These are phyloP conservation scores for Verasper variegatus DNA, from an alignment of 2,113 vertebrate species.

Conservation along the genomic window DNA sequence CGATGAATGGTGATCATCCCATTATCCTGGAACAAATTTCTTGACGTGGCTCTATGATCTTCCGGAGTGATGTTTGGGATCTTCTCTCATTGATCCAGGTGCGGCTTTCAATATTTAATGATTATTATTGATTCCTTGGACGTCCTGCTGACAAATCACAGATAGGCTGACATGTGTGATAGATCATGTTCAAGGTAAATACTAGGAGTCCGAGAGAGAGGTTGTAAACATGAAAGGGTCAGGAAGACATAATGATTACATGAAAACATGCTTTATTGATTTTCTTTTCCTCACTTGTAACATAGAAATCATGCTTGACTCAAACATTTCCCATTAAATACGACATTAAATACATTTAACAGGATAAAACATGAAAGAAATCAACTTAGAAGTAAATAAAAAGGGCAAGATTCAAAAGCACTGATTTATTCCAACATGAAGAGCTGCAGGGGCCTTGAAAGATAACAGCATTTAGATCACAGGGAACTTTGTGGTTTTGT, in stretches of 20 bases:
- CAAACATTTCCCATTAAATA: neutral
- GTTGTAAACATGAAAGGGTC: constrained; percentile 35
- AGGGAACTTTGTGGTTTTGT: neutral
- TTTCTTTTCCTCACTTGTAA: neutral
- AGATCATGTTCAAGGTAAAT: constrained; percentile 53
- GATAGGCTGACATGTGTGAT: neutral
- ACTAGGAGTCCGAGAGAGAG: constrained; percentile 13
- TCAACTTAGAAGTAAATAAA: too few species aligned
- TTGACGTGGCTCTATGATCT: constrained; percentile 28
- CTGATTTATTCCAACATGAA: neutral
- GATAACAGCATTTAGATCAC: neutral
- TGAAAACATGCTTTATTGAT: constrained; percentile 34
- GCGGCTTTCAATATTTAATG: constrained; percentile 28
- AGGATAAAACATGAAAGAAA: too few species aligned
- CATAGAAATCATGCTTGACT: too few species aligned
- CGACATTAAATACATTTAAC: too few species aligned
- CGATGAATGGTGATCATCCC: constrained; percentile 29
- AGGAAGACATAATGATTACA: constrained; percentile 30
- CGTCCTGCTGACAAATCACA: constrained; percentile 5
- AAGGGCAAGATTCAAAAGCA: too few species aligned
- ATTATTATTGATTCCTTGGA: constrained; percentile 25
- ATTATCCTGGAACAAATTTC: constrained; percentile 34
- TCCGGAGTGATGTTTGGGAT: constrained; percentile 13
- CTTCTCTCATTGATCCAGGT: constrained; percentile 11
- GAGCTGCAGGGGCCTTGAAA: neutral